Conservation (phyloP, 2,113 vertebrate genomes). For the Nyctereutes procyonoides region DNA sequence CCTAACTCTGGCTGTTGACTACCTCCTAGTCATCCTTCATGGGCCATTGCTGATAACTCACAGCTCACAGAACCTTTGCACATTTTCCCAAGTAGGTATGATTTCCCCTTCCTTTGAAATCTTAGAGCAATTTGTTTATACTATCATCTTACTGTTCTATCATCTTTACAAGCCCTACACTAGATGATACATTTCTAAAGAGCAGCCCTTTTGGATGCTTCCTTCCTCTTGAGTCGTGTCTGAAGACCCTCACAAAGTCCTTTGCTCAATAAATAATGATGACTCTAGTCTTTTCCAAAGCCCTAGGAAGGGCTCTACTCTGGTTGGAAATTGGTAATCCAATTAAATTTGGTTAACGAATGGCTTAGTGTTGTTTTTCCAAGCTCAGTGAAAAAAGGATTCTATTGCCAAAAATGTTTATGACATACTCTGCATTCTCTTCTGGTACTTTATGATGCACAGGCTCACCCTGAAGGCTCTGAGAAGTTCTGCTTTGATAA, state of each 20-base stretch:
- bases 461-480: background rate
- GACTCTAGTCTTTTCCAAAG: background rate
- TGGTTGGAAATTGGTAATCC: background rate
- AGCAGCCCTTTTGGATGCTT: background rate
- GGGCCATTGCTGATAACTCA: background rate
- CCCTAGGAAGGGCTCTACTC: background rate
- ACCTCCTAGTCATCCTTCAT: background rate
- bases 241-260: background rate
- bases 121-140: background rate
- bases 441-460: background rate
- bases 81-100: background rate
- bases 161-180: background rate
- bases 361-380: background rate
- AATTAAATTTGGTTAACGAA: background rate
- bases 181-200: background rate
- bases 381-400: background rate
- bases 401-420: background rate
- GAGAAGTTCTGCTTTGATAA: background rate
- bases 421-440: background rate
- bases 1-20: fast-evolving
- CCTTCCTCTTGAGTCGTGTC: background rate
- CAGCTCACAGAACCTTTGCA: background rate
- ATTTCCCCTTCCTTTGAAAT: background rate
- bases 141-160: background rate
- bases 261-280: background rate